These are phyloP conservation scores for Dorcus hopei DNA, from an alignment of 2,888 invertebrate genomes.

Conservation along the genomic window DNA sequence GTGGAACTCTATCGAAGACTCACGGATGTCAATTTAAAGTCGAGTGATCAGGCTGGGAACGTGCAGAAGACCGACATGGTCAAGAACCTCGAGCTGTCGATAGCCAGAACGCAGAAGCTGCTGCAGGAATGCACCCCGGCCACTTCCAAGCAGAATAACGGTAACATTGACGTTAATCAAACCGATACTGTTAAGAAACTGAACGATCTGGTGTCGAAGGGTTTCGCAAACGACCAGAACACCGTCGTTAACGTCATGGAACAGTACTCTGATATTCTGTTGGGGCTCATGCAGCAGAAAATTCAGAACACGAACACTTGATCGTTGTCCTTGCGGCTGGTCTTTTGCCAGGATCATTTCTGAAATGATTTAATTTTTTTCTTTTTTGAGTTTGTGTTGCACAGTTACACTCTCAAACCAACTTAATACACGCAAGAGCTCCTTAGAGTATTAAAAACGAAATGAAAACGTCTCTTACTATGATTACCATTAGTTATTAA, in stretches of 20 bases:
- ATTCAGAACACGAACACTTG: conserved; percentile 38
- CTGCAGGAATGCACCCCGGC: conserved; percentile 50
- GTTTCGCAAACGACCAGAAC: conserved; percentile 46
- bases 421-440: too few species aligned
- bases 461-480: too few species aligned
- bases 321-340: not conserved
- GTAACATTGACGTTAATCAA: conserved; percentile 47
- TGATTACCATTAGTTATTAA: too few species aligned
- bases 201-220: conserved; percentile 46
- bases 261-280: conserved; percentile 59
- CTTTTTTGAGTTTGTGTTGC: too few species aligned
- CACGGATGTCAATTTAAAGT: conserved; percentile 50
- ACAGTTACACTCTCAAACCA: too few species aligned
- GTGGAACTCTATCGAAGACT: conserved; percentile 68
- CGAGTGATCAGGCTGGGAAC: conserved; percentile 22
- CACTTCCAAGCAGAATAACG: conserved; percentile 43
- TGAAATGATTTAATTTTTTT: too few species aligned
- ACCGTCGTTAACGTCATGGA: conserved; percentile 59
- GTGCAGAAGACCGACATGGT: conserved; percentile 50
- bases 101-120: conserved; percentile 58
- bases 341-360: too few species aligned
- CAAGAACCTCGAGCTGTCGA: conserved; percentile 57
- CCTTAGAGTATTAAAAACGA: too few species aligned
- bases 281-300: conserved; percentile 61
- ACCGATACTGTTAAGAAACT: conserved; percentile 54